A percentile compares a stretch with the other conserved stretches of the same genome.
phyloP scores from a whole-genome alignment of 2,113 vertebrate genomes.

The Axis porcinus region DNA sequence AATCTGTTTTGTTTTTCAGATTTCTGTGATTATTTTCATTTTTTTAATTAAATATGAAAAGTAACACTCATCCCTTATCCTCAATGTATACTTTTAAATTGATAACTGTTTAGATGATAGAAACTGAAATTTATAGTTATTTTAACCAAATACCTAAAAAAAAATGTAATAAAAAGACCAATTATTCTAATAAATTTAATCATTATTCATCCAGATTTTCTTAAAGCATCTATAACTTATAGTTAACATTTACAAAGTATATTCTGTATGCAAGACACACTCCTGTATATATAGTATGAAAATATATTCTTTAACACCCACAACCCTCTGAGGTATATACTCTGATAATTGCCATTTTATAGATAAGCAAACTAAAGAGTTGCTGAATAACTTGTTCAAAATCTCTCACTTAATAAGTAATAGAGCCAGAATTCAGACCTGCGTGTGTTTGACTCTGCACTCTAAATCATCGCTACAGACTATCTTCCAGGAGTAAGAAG shows the following conservation, averaged over 20 bases:
- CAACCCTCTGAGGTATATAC: not conserved
- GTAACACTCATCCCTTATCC: not conserved
- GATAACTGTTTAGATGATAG: not conserved
- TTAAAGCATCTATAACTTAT: not conserved
- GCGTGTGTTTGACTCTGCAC: not conserved
- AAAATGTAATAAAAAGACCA: not conserved
- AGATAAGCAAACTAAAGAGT: not conserved
- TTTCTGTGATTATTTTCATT: not conserved
- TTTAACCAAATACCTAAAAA: not conserved
- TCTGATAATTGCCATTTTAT: not conserved
- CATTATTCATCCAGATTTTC: not conserved
- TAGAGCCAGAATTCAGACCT: not conserved
- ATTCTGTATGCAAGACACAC: not conserved
- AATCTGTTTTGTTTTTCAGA: not conserved
- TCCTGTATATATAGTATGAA: not conserved
- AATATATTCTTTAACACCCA: not conserved
- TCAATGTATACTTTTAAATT: not conserved
- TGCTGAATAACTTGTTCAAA: not conserved
- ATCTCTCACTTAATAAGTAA: constrained; percentile 6
- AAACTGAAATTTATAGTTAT: not conserved
- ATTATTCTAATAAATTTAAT: not conserved
- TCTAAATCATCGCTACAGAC: not conserved
- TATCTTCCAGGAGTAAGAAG: not conserved
- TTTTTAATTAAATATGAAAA: constrained; percentile 17
- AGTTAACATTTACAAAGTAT: not conserved